Percentiles rank a stretch among this genome's conserved stretches.
These are phyloP conservation scores for Carollia perspicillata DNA, from an alignment of 2,113 vertebrate species.

Conservation along the genomic window DNA sequence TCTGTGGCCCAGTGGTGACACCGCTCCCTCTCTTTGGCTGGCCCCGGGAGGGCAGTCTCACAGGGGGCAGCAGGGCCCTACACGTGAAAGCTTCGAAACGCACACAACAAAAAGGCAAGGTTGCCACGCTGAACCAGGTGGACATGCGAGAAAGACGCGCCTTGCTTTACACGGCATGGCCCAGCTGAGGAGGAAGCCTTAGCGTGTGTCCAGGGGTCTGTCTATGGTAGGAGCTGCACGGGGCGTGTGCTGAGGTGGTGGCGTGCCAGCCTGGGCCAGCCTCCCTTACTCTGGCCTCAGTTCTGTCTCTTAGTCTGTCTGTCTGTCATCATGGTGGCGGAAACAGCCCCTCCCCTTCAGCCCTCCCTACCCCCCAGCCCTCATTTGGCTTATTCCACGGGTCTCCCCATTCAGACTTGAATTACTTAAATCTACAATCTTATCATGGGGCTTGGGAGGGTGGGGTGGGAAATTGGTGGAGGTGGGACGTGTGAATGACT, in stretches of 20 bases:
- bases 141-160: neutral
- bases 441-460: rapidly evolving
- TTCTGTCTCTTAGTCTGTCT: neutral
- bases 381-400: rapidly evolving
- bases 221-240: rapidly evolving
- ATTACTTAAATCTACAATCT: neutral
- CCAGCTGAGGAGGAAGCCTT: neutral
- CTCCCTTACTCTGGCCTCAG: neutral
- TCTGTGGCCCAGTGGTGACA: neutral
- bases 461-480: neutral
- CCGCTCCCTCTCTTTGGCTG: neutral
- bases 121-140: rapidly evolving
- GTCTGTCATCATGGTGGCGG: rapidly evolving
- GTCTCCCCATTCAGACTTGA: neutral
- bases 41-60: neutral
- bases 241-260: rapidly evolving
- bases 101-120: neutral
- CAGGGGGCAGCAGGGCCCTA: neutral
- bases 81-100: neutral
- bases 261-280: neutral
- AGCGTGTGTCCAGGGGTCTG: neutral
- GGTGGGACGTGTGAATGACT: neutral
- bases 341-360: too few relatives aligned
- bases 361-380: neutral
- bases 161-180: neutral